Percentiles rank a stretch among this genome's conserved stretches.
phyloP scores from a whole-genome alignment of 2,797 vertebrate species.

The Sebastiscus tertius region DNA sequence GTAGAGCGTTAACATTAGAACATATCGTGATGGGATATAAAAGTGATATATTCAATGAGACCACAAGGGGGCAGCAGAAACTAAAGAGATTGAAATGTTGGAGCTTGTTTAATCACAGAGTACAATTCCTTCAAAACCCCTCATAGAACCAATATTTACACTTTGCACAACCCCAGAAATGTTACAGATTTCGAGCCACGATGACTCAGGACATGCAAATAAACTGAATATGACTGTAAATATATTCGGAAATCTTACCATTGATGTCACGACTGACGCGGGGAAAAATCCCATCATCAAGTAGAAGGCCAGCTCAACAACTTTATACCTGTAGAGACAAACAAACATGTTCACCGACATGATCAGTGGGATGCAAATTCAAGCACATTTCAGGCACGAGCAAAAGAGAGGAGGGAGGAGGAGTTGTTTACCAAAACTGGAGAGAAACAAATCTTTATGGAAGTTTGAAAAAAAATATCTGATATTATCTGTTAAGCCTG shows the following conservation, averaged over 20 bases:
- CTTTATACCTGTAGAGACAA: constrained; percentile 89
- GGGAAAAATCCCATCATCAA: constrained; percentile 97
- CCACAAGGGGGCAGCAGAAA: constrained; percentile 55
- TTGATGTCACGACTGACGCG: constrained; percentile 93
- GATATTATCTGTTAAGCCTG: neutral
- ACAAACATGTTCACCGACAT: neutral
- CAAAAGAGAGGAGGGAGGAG: neutral
- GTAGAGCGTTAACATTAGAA: neutral
- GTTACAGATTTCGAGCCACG: neutral
- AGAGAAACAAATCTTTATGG: neutral
- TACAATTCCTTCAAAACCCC: neutral
- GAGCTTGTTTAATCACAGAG: neutral
- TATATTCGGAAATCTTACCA: constrained; percentile 83
- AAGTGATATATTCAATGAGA: neutral
- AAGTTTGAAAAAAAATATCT: neutral
- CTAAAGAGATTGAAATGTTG: neutral
- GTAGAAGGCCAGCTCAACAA: constrained; percentile 97
- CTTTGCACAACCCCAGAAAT: neutral
- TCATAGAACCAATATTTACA: neutral
- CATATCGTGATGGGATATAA: neutral
- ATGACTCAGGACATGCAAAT: neutral
- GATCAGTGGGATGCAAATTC: fast-evolving
- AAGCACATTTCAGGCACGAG: neutral
- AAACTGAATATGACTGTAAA: neutral
- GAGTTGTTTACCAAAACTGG: neutral